phyloP scores from a whole-genome alignment of 2,113 vertebrate genomes.

The Saccopteryx bilineata region DNA sequence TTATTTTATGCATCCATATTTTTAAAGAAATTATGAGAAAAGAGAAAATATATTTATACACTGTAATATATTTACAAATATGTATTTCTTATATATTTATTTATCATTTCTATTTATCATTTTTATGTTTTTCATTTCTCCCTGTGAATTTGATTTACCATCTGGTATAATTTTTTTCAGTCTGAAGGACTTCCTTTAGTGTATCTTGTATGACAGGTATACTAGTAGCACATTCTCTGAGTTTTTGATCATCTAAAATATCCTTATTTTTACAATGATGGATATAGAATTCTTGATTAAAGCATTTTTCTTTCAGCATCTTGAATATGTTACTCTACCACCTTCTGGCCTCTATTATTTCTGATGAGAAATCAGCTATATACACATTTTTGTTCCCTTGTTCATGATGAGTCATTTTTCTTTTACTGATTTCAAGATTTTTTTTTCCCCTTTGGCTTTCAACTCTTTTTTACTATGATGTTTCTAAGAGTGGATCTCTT shows the following conservation, averaged over 20 bases:
- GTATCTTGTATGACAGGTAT: slow-evolving; percentile 46
- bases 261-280: slow-evolving; percentile 55
- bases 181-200: slow-evolving; percentile 13
- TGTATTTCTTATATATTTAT: background rate
- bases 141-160: slow-evolving; percentile 6
- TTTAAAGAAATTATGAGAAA: background rate
- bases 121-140: slow-evolving; percentile 13
- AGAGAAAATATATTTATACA: background rate
- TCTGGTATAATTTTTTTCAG: slow-evolving; percentile 27
- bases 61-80: background rate
- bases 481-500: background rate
- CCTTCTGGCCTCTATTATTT: slow-evolving; percentile 41
- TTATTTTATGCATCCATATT: slow-evolving; percentile 37
- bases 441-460: background rate
- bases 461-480: slow-evolving; percentile 16
- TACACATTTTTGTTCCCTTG: background rate
- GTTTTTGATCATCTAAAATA: slow-evolving; percentile 42
- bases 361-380: slow-evolving; percentile 20
- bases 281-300: slow-evolving; percentile 36
- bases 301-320: slow-evolving; percentile 37
- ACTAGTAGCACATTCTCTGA: slow-evolving; percentile 35
- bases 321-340: background rate
- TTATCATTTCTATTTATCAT: background rate
- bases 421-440: slow-evolving; percentile 38
- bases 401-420: slow-evolving; percentile 16